Evolutionary conservation across 35 echinoderm and acorn worm species (phyloP).

Genomic region (Apostichopus californicus): DNA sequence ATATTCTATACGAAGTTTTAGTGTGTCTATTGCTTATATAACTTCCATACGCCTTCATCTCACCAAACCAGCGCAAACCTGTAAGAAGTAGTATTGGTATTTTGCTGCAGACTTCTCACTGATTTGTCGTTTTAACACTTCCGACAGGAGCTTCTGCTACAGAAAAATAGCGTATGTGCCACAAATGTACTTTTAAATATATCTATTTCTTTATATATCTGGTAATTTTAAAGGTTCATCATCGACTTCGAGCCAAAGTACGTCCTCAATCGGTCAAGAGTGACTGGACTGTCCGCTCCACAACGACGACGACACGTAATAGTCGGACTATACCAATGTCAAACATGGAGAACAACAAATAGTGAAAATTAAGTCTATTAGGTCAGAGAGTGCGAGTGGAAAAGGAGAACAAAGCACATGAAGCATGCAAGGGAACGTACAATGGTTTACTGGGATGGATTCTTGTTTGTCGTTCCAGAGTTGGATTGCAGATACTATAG

Average conservation of each 20-base stretch:
- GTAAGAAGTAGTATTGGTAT: neutral
- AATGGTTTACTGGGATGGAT: no score
- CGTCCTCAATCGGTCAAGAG: neutral
- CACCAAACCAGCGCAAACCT: no score
- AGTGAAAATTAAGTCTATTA: no score
- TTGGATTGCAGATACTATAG: no score
- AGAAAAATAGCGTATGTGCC: neutral
- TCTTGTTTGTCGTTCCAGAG: no score
- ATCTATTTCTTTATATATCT: neutral
- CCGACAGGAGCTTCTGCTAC: neutral
- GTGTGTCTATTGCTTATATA: no score
- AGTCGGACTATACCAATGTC: constrained; percentile 9
- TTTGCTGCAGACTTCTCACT: neutral
- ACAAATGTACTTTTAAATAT: neutral
- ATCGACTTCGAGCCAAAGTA: neutral
- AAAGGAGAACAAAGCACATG: no score
- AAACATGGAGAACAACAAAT: neutral
- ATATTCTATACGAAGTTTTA: no score
- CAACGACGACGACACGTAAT: neutral
- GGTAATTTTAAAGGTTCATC: neutral
- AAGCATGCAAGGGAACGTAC: no score
- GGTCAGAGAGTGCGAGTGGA: no score
- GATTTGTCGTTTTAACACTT: no score
- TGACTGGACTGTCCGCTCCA: neutral
- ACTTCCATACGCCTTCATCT: no score